phyloP scores from a whole-genome alignment of 2,113 vertebrate genomes.

The Aix galericulata region DNA sequence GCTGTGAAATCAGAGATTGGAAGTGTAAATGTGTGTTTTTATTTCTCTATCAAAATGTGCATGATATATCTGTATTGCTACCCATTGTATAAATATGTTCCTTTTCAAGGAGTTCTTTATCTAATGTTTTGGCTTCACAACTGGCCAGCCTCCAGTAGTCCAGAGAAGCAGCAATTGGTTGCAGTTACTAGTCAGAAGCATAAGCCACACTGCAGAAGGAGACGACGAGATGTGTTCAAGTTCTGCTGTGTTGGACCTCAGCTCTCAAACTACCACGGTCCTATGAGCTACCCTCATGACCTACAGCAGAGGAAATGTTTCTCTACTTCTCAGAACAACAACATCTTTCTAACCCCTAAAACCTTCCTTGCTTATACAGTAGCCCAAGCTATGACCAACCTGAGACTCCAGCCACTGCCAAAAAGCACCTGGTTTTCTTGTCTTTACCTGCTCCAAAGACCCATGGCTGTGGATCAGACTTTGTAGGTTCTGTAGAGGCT shows the following conservation, averaged over 20 bases:
- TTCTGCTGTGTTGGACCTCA: background rate
- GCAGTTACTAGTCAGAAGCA: background rate
- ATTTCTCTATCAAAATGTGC: background rate
- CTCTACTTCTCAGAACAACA: background rate
- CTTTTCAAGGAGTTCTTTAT: background rate
- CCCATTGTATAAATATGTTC: background rate
- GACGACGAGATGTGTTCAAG: background rate
- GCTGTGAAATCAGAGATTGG: background rate
- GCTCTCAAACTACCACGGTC: background rate
- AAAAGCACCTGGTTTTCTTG: background rate
- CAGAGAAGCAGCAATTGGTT: background rate
- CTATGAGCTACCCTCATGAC: background rate
- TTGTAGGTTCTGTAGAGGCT: background rate
- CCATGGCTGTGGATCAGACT: background rate
- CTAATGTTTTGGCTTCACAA: background rate
- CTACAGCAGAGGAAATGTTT: background rate
- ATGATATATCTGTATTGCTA: background rate
- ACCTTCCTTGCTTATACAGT: background rate
- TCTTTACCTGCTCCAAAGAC: background rate
- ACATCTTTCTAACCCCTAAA: background rate
- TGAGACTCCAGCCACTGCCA: background rate
- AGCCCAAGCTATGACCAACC: background rate
- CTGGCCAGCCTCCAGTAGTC: background rate
- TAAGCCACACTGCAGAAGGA: background rate
- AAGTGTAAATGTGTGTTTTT: conserved; percentile 1